Percentiles rank a stretch among this genome's conserved stretches.
These are phyloP conservation scores for Hipparchia sbordonii DNA, from an alignment of 2,888 invertebrate species.

Conservation along the genomic window DNA sequence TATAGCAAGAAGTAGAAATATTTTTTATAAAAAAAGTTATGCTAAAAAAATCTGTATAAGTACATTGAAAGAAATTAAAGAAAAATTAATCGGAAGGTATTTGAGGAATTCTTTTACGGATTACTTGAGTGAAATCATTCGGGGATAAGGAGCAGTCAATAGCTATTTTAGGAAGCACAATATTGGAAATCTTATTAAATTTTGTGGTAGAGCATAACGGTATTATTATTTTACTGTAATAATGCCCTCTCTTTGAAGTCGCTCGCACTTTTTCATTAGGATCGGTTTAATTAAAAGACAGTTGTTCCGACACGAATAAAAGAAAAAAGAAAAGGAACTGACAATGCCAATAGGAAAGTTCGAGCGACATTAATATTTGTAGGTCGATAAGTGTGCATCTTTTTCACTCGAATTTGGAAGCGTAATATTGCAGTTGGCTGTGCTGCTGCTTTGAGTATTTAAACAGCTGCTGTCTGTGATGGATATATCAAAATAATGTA, in stretches of 20 bases:
- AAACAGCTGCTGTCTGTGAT: no score
- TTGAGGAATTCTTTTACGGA: neutral
- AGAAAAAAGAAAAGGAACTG: neutral
- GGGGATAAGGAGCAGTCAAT: neutral
- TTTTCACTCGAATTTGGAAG: neutral
- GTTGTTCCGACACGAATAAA: conserved; percentile 22
- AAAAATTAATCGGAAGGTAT: neutral
- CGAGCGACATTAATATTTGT: neutral
- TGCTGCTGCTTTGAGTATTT: neutral
- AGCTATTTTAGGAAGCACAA: neutral
- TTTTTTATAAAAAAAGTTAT: no score
- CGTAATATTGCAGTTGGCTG: neutral
- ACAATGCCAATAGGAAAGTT: neutral
- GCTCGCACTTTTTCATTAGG: conserved; percentile 19
- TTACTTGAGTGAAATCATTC: neutral
- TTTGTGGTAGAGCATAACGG: neutral
- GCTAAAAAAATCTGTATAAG: no score
- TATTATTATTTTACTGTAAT: conserved; percentile 27
- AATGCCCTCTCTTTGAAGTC: conserved; percentile 25
- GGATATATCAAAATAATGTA: no score
- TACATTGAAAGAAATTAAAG: no score
- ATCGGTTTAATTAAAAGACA: conserved; percentile 30
- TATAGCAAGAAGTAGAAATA: no score
- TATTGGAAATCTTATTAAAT: neutral
- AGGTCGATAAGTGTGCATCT: neutral